Conservation (phyloP, 2,113 vertebrate species). For the Rhynchopsitta pachyrhyncha region DNA sequence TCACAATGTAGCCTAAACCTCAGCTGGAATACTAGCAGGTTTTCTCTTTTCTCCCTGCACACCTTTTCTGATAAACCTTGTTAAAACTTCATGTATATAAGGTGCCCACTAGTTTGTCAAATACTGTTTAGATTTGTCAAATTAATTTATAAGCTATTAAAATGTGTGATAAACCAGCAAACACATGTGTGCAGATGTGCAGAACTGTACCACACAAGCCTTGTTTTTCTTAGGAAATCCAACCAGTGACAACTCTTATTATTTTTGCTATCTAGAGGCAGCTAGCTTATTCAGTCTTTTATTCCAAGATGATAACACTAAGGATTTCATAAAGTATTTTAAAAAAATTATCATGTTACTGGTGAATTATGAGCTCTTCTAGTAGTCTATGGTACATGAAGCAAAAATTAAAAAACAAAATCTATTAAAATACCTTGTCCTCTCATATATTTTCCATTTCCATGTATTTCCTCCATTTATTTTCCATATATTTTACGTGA, state of each 20-base stretch:
- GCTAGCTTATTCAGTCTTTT: neutral
- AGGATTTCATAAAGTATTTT: neutral
- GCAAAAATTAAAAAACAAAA: neutral
- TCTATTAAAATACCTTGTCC: neutral
- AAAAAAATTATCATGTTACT: neutral
- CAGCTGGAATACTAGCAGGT: neutral
- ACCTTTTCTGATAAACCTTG: neutral
- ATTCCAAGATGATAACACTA: neutral
- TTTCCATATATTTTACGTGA: neutral
- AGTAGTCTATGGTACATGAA: neutral
- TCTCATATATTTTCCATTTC: neutral
- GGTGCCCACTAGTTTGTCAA: neutral
- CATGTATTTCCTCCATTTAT: neutral
- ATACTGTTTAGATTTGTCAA: neutral
- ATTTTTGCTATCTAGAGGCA: neutral
- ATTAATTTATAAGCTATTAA: neutral
- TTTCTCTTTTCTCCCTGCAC: neutral
- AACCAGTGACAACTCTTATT: neutral
- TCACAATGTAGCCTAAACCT: neutral
- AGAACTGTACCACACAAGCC: neutral
- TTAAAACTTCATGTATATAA: neutral
- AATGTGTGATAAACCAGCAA: neutral
- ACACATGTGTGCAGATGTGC: rapidly evolving
- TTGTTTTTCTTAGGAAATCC: neutral
- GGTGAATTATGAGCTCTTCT: neutral